These are phyloP conservation scores for Hypsopygia costalis DNA, from an alignment of 2,888 invertebrate species.

Conservation along the genomic window DNA sequence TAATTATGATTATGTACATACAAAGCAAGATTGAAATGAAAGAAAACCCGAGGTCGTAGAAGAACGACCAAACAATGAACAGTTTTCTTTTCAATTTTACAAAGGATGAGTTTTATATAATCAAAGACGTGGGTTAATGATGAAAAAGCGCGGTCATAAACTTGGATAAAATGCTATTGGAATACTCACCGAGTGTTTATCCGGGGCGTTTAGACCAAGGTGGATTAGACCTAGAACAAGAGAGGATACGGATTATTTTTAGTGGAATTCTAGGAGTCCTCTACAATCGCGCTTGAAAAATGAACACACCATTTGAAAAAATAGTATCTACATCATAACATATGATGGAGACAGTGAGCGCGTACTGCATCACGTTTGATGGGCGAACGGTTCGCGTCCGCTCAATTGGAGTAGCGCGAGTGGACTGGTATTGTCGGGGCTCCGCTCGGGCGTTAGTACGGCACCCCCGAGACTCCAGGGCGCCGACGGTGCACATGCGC, in stretches of 20 bases:
- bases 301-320: background rate
- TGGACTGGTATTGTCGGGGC: conserved; percentile 58
- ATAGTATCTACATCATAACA: conserved; percentile 41
- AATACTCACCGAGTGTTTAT: conserved; percentile 49
- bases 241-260: conserved; percentile 34
- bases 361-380: conserved; percentile 31
- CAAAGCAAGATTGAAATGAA: background rate
- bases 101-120: too few species aligned
- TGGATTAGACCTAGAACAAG: conserved; percentile 57
- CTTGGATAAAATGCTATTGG: conserved; percentile 13
- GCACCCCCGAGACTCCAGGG: conserved; percentile 69
- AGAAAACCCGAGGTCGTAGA: background rate
- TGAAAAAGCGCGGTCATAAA: conserved; percentile 17
- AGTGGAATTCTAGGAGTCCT: background rate
- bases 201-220: conserved; percentile 37
- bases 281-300: conserved; percentile 4
- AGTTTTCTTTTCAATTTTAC: conserved; percentile 9
- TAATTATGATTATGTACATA: conserved; percentile 1
- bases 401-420: conserved; percentile 43
- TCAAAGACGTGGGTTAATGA: conserved; percentile 7
- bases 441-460: conserved; percentile 60
- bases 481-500: conserved; percentile 73
- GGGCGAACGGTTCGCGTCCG: conserved; percentile 36
- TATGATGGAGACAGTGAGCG: conserved; percentile 27
- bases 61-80: conserved; percentile 16